These are phyloP conservation scores for Oreochromis spilurus DNA, from an alignment of 2,113 vertebrate species.

Conservation along the genomic window DNA sequence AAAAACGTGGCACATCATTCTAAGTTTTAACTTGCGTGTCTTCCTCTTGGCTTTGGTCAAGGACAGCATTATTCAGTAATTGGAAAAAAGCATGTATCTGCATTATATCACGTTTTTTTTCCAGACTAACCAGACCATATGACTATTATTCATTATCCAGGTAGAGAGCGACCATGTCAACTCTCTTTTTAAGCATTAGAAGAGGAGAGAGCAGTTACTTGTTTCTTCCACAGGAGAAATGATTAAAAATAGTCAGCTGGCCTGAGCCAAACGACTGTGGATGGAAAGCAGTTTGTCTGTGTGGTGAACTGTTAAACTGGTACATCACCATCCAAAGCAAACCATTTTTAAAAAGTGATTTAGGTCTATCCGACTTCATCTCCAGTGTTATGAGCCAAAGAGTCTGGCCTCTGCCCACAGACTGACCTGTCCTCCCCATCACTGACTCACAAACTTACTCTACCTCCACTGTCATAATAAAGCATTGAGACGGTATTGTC, in stretches of 20 bases:
- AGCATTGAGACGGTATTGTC: conserved; percentile 14
- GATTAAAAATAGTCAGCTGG: not conserved
- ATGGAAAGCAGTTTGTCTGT: conserved; percentile 6
- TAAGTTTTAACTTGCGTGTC: conserved; percentile 15
- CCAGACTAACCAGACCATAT: not conserved
- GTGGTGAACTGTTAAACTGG: conserved; percentile 29
- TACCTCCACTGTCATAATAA: conserved; percentile 37
- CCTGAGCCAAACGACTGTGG: not conserved
- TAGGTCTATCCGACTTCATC: not conserved
- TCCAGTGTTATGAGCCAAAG: conserved; percentile 28
- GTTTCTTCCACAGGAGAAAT: not conserved
- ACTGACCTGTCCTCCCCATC: conserved; percentile 11
- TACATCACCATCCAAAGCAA: not conserved
- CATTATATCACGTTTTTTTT: fast-evolving
- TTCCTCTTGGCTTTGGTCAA: conserved; percentile 19
- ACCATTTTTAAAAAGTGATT: conserved; percentile 16
- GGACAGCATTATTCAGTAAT: conserved; percentile 4
- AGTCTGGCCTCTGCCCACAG: conserved; percentile 36
- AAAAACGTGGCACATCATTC: conserved; percentile 23
- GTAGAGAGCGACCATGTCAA: not conserved
- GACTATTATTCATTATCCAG: not conserved
- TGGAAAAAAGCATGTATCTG: not conserved
- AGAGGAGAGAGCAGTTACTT: not conserved
- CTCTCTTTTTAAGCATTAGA: not conserved
- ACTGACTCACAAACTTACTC: conserved; percentile 41